A percentile compares a stretch with the other conserved stretches of the same genome.
phyloP scores from a whole-genome alignment of 2,888 invertebrate species.

The Cataglyphis rosenhaueri region DNA sequence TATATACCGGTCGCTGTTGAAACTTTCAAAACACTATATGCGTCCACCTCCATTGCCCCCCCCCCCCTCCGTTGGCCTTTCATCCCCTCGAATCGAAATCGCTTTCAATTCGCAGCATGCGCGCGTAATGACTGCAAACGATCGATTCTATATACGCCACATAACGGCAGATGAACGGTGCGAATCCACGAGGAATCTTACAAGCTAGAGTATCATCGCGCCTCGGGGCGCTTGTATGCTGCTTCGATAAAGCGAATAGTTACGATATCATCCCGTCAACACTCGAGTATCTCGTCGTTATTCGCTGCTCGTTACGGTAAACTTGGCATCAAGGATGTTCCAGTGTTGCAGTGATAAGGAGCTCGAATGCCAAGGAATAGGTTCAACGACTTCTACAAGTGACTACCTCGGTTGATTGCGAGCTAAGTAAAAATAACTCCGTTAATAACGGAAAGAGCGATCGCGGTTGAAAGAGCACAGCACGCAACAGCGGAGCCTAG shows the following conservation, averaged over 20 bases:
- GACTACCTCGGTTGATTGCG: conserved; percentile 38
- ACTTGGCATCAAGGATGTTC: not conserved
- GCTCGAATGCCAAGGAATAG: conserved; percentile 6
- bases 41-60: not conserved
- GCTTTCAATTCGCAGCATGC: conserved; percentile 55
- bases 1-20: conserved; percentile 45
- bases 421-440: conserved; percentile 52
- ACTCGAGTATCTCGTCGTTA: conserved; percentile 22
- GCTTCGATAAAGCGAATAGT: conserved; percentile 21
- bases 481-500: conserved; percentile 45
- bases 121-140: conserved; percentile 63
- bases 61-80: conserved; percentile 6
- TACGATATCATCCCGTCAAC: not conserved
- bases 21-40: conserved; percentile 67
- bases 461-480: conserved; percentile 20
- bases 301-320: conserved; percentile 15
- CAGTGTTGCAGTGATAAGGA: conserved; percentile 32
- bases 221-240: conserved; percentile 24
- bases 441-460: conserved; percentile 48
- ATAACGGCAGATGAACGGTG: conserved; percentile 25
- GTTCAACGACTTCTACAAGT: conserved; percentile 48
- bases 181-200: conserved; percentile 41
- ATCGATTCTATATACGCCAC: conserved; percentile 60
- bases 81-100: conserved; percentile 33
- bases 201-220: conserved; percentile 10